phyloP scores from a whole-genome alignment of 2,797 vertebrate species.

The Meriones psammophilus region DNA sequence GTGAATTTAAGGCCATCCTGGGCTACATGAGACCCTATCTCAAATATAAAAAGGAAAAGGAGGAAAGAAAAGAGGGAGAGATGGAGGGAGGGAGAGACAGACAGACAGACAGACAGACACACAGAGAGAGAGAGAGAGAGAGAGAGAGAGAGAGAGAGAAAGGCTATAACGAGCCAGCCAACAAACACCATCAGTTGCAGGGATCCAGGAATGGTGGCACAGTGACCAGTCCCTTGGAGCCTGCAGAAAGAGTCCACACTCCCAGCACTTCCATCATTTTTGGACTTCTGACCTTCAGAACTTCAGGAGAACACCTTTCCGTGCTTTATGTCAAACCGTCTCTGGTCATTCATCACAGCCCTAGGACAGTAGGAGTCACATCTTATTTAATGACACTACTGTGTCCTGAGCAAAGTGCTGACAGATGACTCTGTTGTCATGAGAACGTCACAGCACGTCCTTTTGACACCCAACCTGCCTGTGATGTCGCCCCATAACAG shows the following conservation, averaged over 20 bases:
- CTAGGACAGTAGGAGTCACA: background rate
- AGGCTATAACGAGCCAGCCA: background rate
- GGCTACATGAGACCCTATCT: background rate
- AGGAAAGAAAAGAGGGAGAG: background rate
- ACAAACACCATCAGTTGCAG: fast-evolving
- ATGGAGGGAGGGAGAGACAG: no score
- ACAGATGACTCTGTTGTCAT: background rate
- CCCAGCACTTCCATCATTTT: background rate
- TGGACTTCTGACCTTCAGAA: background rate
- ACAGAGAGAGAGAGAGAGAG: no score
- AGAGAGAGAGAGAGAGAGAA: background rate
- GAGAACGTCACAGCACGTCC: background rate
- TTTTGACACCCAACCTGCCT: background rate
- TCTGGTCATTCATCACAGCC: background rate
- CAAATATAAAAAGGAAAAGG: background rate
- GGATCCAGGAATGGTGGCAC: background rate
- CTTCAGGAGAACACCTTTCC: background rate
- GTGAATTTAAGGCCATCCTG: background rate
- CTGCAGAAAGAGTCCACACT: background rate
- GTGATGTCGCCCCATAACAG: background rate
- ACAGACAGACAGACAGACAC: no score
- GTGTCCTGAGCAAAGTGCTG: background rate
- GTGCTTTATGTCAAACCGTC: background rate
- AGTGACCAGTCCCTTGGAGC: no score
- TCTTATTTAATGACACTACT: background rate